These are phyloP conservation scores for Ochropleura plecta DNA, from an alignment of 2,888 invertebrate genomes.

Conservation along the genomic window DNA sequence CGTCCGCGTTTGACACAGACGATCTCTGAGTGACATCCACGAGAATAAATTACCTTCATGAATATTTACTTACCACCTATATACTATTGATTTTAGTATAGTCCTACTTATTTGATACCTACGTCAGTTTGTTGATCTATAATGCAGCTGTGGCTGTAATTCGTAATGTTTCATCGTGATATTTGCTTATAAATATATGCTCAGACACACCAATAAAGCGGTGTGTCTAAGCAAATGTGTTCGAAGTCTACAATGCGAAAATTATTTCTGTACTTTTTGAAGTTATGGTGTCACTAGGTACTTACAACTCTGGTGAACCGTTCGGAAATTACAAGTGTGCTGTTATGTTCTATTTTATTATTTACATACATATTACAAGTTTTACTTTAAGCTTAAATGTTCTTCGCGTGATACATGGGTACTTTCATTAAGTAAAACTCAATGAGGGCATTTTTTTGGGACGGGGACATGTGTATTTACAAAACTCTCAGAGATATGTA, in stretches of 20 bases:
- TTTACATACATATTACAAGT: too few relatives aligned
- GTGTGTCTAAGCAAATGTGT: not conserved
- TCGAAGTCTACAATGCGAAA: not conserved
- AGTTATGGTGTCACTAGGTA: not conserved
- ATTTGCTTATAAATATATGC: constrained; percentile 21
- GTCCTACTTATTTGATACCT: not conserved
- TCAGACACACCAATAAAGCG: constrained; percentile 4
- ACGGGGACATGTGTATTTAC: constrained; percentile 12
- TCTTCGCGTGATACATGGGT: too few relatives aligned
- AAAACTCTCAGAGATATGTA: constrained; percentile 15
- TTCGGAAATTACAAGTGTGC: too few relatives aligned
- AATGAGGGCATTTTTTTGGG: constrained; percentile 30
- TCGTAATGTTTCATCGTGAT: not conserved
- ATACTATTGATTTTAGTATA: constrained; percentile 13
- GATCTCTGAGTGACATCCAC: constrained; percentile 33
- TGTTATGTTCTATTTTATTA: too few relatives aligned
- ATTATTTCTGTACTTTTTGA: not conserved
- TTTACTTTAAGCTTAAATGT: too few relatives aligned
- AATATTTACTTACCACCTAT: constrained; percentile 6
- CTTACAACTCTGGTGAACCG: not conserved
- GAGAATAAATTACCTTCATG: constrained; percentile 30
- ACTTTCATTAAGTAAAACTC: constrained; percentile 11
- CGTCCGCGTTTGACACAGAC: constrained; percentile 25
- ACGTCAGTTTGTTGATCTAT: constrained; percentile 24
- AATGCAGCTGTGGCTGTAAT: constrained; percentile 23